Percentiles rank a stretch among this genome's conserved stretches.
Conservation (phyloP, 2,113 vertebrate species). For the Anas platyrhynchos region DNA sequence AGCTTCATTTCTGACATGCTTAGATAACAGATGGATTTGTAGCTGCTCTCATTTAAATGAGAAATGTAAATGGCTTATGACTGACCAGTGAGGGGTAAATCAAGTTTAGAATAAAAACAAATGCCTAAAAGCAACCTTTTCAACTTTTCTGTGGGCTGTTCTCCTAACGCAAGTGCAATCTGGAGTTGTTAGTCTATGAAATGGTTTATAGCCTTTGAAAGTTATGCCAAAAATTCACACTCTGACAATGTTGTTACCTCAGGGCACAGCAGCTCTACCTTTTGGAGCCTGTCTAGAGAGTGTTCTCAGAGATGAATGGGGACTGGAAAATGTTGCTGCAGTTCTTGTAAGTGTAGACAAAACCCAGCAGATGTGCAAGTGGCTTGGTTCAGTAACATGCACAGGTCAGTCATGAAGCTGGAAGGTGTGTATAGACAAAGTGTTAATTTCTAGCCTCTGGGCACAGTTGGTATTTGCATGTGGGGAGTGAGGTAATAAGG, state of each 20-base stretch:
- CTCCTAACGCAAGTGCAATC: background rate
- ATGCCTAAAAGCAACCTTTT: background rate
- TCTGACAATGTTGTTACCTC: background rate
- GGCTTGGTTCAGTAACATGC: background rate
- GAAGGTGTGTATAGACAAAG: background rate
- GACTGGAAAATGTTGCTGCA: background rate
- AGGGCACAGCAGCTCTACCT: background rate
- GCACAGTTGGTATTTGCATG: background rate
- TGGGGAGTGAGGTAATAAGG: background rate
- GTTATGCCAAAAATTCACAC: background rate
- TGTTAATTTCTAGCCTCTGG: background rate
- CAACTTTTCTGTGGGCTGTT: background rate
- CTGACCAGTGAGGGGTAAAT: constrained; percentile 19
- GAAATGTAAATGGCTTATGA: constrained; percentile 4
- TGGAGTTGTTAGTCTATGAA: background rate
- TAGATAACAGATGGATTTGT: constrained; percentile 41
- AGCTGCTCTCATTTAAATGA: constrained; percentile 15
- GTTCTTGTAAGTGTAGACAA: background rate
- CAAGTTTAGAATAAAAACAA: constrained; percentile 9
- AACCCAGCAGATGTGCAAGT: background rate
- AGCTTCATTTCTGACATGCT: constrained; percentile 46
- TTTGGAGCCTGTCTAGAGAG: background rate
- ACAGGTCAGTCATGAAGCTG: background rate
- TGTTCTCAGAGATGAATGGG: background rate
- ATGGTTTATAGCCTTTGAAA: background rate